Conservation (phyloP, 2,113 vertebrate species). For the Mus pahari region DNA sequence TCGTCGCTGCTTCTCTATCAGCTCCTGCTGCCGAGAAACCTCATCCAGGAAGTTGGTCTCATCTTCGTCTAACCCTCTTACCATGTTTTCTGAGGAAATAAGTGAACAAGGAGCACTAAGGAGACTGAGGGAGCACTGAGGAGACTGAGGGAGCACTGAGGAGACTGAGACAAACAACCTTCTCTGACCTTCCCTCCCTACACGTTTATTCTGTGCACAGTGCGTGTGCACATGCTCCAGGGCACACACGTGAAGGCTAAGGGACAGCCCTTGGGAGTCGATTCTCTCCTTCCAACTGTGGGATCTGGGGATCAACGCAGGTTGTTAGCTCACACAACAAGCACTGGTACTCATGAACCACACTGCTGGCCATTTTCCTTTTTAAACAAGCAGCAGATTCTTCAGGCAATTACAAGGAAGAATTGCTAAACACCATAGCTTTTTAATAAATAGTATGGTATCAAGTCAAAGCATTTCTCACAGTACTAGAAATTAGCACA, state of each 20-base stretch:
- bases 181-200: constrained; percentile 37
- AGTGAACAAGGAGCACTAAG: constrained; percentile 52
- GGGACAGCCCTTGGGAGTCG: background rate
- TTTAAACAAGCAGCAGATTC: constrained; percentile 58
- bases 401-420: constrained; percentile 59
- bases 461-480: constrained; percentile 61
- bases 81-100: constrained; percentile 95
- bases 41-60: constrained; percentile 97
- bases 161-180: constrained; percentile 12
- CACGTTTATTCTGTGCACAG: background rate
- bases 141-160: background rate
- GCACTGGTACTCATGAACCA: background rate
- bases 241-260: background rate
- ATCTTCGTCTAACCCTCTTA: constrained; percentile 97
- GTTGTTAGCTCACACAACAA: background rate
- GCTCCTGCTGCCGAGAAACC: constrained; percentile 96
- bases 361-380: background rate
- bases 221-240: background rate
- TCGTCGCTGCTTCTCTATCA: constrained; percentile 96
- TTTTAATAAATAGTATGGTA: constrained; percentile 52
- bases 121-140: constrained; percentile 30
- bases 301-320: background rate
- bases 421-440: constrained; percentile 45
- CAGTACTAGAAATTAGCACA: constrained; percentile 59
- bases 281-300: background rate